phyloP scores from a whole-genome alignment of 2,888 invertebrate genomes.

The Eudemis profundana region DNA sequence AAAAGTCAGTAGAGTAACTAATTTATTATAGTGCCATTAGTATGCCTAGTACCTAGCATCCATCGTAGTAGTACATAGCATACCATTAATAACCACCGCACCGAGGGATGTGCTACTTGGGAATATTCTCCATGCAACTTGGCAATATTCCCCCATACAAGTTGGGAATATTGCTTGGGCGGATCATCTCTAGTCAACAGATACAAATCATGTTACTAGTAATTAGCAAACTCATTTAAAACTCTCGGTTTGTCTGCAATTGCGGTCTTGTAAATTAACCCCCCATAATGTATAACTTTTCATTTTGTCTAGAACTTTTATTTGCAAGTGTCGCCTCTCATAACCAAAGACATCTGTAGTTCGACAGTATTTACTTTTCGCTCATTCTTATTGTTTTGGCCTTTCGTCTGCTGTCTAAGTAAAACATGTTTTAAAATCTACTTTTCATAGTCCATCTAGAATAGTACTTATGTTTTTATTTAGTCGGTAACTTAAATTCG shows the following conservation, averaged over 20 bases:
- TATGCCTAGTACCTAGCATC: too few species aligned
- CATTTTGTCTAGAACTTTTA: conserved; percentile 43
- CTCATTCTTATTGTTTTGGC: conserved; percentile 60
- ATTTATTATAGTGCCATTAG: too few species aligned
- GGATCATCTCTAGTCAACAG: too few species aligned
- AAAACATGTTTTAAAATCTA: background rate
- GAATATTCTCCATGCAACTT: too few species aligned
- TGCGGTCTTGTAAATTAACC: conserved; percentile 26
- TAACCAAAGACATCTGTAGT: conserved; percentile 77
- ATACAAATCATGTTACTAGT: background rate
- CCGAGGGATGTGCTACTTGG: too few species aligned
- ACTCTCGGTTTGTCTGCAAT: conserved; percentile 34
- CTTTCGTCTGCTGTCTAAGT: conserved; percentile 60
- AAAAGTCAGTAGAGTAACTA: too few species aligned
- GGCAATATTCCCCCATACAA: too few species aligned
- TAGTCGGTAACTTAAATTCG: background rate
- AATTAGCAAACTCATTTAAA: conserved; percentile 22
- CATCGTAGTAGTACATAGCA: too few species aligned
- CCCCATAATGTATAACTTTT: conserved; percentile 9
- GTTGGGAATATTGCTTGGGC: too few species aligned
- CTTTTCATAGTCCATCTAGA: too few species aligned
- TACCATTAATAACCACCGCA: too few species aligned
- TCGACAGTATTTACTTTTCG: conserved; percentile 82
- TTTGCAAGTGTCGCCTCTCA: conserved; percentile 71
- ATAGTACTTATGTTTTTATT: too few species aligned